phyloP scores from a whole-genome alignment of 64 coral and sea anemone species.

The Dendrophyllia cribrosa region DNA sequence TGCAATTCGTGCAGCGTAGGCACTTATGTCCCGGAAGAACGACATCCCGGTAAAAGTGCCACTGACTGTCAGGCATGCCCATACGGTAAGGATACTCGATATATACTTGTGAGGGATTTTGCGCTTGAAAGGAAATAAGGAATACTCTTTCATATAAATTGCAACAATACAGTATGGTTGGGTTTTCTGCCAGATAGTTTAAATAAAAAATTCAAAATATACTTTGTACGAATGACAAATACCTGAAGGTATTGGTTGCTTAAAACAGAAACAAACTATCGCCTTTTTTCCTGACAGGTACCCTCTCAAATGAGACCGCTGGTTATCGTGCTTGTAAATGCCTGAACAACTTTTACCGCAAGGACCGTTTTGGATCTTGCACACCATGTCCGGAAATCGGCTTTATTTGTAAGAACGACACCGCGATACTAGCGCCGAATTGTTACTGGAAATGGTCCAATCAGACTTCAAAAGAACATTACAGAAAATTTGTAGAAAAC shows the following conservation, averaged over 20 bases:
- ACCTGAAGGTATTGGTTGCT: too few relatives aligned
- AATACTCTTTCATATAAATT: too few relatives aligned
- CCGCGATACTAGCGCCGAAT: slow-evolving; percentile 1
- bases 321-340: slow-evolving; percentile 67
- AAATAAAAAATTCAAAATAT: too few relatives aligned
- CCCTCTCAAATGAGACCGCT: slow-evolving; percentile 22
- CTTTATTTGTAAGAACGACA: slow-evolving; percentile 39
- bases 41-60: too few relatives aligned
- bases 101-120: too few relatives aligned
- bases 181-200: too few relatives aligned
- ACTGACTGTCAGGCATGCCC: too few relatives aligned
- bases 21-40: slow-evolving; percentile 11
- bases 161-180: too few relatives aligned
- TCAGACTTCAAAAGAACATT: not conserved
- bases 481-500: slow-evolving; percentile 42
- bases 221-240: too few relatives aligned
- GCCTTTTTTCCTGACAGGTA: slow-evolving; percentile 17
- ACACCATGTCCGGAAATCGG: slow-evolving; percentile 28
- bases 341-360: slow-evolving; percentile 51
- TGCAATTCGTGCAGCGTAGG: slow-evolving; percentile 31
- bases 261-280: not conserved
- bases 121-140: too few relatives aligned
- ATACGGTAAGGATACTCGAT: too few relatives aligned
- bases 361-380: slow-evolving; percentile 69
- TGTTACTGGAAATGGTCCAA: slow-evolving; percentile 68